A percentile compares a stretch with the other conserved stretches of the same genome.
These are phyloP conservation scores for Formica selysi DNA, from an alignment of 1,140 invertebrate species.

Conservation along the genomic window DNA sequence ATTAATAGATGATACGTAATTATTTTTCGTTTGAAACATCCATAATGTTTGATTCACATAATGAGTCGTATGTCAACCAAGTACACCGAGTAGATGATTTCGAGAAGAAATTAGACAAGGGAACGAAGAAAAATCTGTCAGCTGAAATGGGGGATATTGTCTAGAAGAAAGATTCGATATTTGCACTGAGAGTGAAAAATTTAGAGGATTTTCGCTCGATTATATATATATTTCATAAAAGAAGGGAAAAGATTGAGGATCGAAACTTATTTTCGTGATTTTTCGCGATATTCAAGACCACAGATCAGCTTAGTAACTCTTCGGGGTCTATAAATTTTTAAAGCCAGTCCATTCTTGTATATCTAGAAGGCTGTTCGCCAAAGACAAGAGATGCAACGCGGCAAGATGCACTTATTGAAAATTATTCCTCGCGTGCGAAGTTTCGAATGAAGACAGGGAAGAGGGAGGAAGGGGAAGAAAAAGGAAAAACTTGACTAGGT, in stretches of 20 bases:
- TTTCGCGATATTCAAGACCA: not conserved
- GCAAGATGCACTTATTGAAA: conserved; percentile 70
- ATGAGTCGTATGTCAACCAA: not conserved
- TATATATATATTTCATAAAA: not conserved
- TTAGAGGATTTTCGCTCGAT: not conserved
- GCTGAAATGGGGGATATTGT: too few relatives aligned
- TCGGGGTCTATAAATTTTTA: not conserved
- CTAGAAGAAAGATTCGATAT: not conserved
- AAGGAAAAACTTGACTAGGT: conserved; percentile 38
- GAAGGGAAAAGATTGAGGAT: not conserved
- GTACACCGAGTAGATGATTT: not conserved
- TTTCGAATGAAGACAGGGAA: not conserved
- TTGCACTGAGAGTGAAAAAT: not conserved
- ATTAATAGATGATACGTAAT: conserved; percentile 4
- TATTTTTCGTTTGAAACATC: not conserved
- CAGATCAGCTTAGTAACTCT: not conserved
- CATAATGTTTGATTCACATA: not conserved
- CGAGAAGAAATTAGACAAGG: not conserved
- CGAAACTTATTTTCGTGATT: not conserved
- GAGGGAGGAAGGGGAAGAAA: not conserved
- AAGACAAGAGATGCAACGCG: conserved; percentile 37
- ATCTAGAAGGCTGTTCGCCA: conserved; percentile 39
- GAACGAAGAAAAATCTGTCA: not conserved
- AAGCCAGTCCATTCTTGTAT: not conserved
- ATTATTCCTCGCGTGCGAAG: conserved; percentile 73